These are phyloP conservation scores for Pecten maximus DNA, from an alignment of 2,888 invertebrate species.

Conservation along the genomic window DNA sequence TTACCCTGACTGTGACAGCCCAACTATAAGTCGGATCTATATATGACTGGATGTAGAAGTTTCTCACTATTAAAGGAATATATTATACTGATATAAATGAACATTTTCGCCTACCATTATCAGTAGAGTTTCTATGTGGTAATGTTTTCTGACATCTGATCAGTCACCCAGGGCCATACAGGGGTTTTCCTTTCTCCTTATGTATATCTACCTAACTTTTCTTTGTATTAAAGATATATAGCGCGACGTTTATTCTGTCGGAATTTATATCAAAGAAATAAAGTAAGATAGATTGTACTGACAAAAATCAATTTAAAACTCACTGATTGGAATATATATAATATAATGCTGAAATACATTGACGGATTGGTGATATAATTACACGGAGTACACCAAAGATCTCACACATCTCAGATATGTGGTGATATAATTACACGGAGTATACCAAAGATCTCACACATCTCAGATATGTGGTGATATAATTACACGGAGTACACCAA, in stretches of 20 bases:
- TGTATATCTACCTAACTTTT: not conserved
- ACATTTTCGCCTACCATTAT: not conserved
- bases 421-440: not conserved
- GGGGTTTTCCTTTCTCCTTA: not conserved
- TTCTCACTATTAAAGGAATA: no score
- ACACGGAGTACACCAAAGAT: no score
- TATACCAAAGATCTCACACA: not conserved
- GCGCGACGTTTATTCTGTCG: not conserved
- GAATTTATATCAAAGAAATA: not conserved
- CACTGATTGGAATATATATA: not conserved
- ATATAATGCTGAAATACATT: not conserved
- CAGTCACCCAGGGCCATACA: not conserved
- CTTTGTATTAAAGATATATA: no score
- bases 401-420: no score
- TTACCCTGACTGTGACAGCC: no score
- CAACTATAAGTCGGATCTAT: no score
- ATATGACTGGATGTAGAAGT: no score
- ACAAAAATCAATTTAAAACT: no score
- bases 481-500: not conserved
- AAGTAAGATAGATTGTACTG: not conserved
- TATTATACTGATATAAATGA: not conserved
- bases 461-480: no score
- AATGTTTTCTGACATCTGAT: not conserved
- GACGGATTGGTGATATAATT: no score
- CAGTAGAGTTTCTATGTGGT: not conserved